Evolutionary conservation across 1,140 invertebrate species (phyloP).

Genomic region (Drosophila mayri): DNA sequence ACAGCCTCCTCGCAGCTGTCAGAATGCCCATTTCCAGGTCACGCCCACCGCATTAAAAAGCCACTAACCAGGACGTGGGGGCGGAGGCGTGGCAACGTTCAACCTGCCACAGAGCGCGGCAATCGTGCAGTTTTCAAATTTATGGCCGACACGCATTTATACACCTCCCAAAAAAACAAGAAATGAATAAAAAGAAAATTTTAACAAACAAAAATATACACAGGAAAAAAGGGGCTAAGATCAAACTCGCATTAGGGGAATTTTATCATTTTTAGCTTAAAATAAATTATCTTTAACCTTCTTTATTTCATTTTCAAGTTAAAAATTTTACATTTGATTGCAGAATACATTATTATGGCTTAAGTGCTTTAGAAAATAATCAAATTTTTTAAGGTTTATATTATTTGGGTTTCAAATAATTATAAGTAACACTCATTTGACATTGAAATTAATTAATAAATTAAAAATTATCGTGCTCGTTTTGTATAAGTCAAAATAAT

Average conservation of each 20-base stretch:
- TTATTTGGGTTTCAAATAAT: no score
- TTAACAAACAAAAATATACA: neutral
- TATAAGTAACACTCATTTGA: no score
- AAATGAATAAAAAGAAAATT: neutral
- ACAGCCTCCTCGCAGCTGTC: slow-evolving; percentile 62
- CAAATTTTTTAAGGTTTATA: no score
- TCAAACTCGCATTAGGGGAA: no score
- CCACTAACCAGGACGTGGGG: slow-evolving; percentile 66
- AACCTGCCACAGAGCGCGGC: slow-evolving; percentile 64
- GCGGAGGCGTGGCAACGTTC: slow-evolving; percentile 71
- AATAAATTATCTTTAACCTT: no score
- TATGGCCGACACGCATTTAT: slow-evolving; percentile 71
- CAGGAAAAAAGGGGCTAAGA: neutral
- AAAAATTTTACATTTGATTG: neutral
- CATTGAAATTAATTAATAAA: no score
- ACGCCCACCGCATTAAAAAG: slow-evolving; percentile 77
- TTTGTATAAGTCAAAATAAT: no score
- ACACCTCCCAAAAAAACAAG: slow-evolving; percentile 33
- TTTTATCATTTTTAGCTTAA: no score
- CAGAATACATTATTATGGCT: neutral
- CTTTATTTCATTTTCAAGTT: neutral
- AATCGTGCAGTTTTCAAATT: slow-evolving; percentile 79
- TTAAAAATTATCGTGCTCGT: no score
- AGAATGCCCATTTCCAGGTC: slow-evolving; percentile 64
- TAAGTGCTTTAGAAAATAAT: no score